Evolutionary conservation across 2,888 invertebrate species (phyloP), one percentile per base, ranked within the genome.

Genomic region (Drosophila subquinaria): DNA sequence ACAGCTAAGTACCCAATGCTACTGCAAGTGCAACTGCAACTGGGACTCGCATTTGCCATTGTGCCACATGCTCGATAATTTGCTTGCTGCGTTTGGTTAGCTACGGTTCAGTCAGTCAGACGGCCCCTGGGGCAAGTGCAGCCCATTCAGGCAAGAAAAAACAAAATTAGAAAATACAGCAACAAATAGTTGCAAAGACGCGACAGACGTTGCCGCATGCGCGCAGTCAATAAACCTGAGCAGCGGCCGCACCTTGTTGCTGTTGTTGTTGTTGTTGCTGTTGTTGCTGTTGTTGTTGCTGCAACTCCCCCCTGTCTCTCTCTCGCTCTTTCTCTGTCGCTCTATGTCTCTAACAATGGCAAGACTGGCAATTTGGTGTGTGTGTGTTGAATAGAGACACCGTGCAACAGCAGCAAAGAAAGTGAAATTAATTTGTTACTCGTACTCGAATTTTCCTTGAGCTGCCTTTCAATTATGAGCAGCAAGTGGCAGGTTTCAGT

Each of bases 371-470:
- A 60, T 71, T 60, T 72, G 51, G 57, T 61, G 36, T n/a, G 69
- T 53, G 61, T 50, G 53, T 59, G 48, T 15, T 73, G 69, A 45
- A 62, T 55, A 51, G 57, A 81, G 60, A 79, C 67, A 68, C n/a
- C 69, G 33, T 35, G 51, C 63, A 45, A 53, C 66, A 59, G 36
- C 68, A 68, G 40, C 69, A 84, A 83, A 89, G 90, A 83, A 83
- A 83, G 83, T 83, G 83, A 83, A 83, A 83, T 84, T 88, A 83
- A 74, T 83, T 83, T 89, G 76, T 70, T 76, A 61, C 71, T 82
- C 82, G n/a, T 38, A 35, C 10, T 33, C 33, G 56, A 20, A 36
- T 52, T 36, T 30, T n/a, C 6, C 36, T 38, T 27, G 6, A 35
- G 55, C 36, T 47, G 27, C 60, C 50, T 71, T 51, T 59, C 53